Evolutionary conservation across 2,888 invertebrate species (phyloP).

Genomic region (Scaptomyza flava): DNA sequence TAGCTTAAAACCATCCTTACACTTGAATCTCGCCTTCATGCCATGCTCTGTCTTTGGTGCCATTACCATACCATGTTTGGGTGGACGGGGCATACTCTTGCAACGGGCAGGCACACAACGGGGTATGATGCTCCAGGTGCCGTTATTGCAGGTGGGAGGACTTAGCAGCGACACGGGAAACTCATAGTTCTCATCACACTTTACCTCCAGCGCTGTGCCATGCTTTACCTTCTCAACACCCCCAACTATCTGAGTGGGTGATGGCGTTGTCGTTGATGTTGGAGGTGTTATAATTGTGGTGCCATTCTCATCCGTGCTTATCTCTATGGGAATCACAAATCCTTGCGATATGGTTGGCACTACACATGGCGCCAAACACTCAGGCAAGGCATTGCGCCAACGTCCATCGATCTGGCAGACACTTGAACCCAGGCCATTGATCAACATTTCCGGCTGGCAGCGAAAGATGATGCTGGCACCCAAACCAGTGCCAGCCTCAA

Average conservation of each 20-base stretch:
- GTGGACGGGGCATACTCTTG: constrained; percentile 92
- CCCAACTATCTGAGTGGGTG: constrained; percentile 62
- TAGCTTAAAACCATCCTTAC: constrained; percentile 96
- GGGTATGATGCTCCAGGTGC: constrained; percentile 97
- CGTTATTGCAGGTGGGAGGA: constrained; percentile 94
- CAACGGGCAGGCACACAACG: constrained; percentile 93
- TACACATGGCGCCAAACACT: constrained; percentile 96
- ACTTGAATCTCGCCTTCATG: constrained; percentile 96
- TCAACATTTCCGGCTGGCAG: constrained; percentile 95
- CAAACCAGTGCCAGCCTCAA: constrained; percentile 94
- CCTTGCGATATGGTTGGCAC: constrained; percentile 95
- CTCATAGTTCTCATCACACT: constrained; percentile 94
- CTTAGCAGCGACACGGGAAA: constrained; percentile 90
- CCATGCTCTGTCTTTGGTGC: constrained; percentile 99
- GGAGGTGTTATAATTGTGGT: constrained; percentile 77
- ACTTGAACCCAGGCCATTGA: constrained; percentile 94
- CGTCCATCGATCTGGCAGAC: constrained; percentile 97
- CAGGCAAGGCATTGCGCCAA: constrained; percentile 97
- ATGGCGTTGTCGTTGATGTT: constrained; percentile 84
- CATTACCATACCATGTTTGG: constrained; percentile 97
- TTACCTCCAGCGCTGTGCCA: constrained; percentile 90
- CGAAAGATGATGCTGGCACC: constrained; percentile 97
- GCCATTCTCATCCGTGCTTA: constrained; percentile 82
- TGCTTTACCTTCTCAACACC: constrained; percentile 87
- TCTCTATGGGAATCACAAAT: constrained; percentile 87